Evolutionary conservation across 2,113 vertebrate genomes (phyloP).

Genomic region (Arenaria interpres): DNA sequence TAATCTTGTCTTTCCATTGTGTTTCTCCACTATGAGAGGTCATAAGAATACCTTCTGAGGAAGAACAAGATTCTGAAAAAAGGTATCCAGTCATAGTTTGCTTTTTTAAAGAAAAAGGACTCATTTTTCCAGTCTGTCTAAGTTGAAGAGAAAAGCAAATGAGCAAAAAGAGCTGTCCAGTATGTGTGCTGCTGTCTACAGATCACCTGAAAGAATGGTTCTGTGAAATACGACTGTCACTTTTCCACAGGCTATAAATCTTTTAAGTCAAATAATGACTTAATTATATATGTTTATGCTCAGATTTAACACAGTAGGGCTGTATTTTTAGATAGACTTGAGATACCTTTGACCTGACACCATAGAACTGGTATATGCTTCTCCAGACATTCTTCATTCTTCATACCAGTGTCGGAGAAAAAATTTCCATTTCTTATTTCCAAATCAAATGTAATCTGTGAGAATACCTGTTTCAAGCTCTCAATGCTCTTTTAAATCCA

Average conservation of each 20-base stretch:
- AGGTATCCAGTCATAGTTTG: neutral
- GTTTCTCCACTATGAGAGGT: neutral
- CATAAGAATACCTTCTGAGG: neutral
- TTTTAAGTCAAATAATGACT: neutral
- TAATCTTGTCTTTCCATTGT: neutral
- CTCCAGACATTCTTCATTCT: neutral
- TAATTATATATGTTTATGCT: neutral
- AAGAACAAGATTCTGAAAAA: neutral
- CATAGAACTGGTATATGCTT: rapidly evolving
- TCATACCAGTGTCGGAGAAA: neutral
- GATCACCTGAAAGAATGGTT: neutral
- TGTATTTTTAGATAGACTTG: neutral
- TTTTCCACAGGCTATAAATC: neutral
- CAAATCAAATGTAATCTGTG: neutral
- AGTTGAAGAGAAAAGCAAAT: neutral
- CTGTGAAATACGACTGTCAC: neutral
- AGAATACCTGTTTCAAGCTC: neutral
- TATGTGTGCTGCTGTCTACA: neutral
- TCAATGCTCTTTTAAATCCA: neutral
- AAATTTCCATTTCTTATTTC: neutral
- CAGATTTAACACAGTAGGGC: neutral
- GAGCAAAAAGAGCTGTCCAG: neutral
- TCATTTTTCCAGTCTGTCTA: neutral
- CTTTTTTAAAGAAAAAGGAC: neutral
- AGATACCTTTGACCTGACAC: neutral